Percentiles rank a stretch among this genome's conserved stretches.
phyloP scores from a whole-genome alignment of 2,888 invertebrate genomes.

The Lithophane leautieri region DNA sequence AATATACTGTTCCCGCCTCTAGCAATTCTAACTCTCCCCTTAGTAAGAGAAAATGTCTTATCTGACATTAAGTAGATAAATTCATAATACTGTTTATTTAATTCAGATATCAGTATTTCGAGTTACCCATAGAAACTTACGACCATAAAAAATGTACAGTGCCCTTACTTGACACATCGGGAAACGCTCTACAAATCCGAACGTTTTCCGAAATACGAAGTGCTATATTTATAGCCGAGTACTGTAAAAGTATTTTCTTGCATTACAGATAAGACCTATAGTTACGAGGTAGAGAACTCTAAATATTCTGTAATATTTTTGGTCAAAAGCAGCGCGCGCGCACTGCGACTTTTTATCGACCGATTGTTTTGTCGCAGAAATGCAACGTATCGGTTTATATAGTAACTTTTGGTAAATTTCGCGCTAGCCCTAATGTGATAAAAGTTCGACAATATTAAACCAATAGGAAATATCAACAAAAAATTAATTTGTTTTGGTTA shows the following conservation, averaged over 20 bases:
- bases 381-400: too few species aligned
- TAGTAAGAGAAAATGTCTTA: constrained; percentile 6
- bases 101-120: constrained; percentile 22
- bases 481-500: background rate
- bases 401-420: too few species aligned
- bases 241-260: background rate
- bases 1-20: constrained; percentile 31
- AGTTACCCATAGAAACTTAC: constrained; percentile 8
- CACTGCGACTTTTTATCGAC: too few species aligned
- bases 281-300: constrained; percentile 28
- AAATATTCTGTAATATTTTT: constrained; percentile 19
- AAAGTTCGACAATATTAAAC: background rate
- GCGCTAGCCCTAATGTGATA: background rate
- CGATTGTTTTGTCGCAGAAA: too few species aligned
- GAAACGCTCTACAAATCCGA: background rate
- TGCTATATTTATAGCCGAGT: background rate
- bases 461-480: background rate
- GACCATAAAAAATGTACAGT: background rate
- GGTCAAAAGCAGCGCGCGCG: background rate
- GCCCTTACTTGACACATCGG: background rate
- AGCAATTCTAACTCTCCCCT: constrained; percentile 38
- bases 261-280: constrained; percentile 12
- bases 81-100: constrained; percentile 35
- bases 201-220: background rate
- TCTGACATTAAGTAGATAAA: constrained; percentile 9